Conservation (phyloP, 2,797 vertebrate genomes). For the Siniperca obscura region DNA sequence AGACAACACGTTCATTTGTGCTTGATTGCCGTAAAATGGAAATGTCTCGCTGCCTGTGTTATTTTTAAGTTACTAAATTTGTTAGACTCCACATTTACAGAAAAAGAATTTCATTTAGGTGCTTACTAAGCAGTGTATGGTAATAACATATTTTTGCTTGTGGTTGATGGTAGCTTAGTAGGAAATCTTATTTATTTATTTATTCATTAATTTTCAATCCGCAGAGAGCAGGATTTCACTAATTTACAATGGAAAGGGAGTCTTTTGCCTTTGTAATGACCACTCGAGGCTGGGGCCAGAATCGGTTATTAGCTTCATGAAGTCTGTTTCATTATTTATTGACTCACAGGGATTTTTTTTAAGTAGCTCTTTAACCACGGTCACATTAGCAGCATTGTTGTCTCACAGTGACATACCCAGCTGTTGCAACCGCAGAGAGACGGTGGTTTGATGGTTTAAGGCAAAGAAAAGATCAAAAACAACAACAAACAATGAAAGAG, state of each 20-base stretch:
- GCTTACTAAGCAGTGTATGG: neutral
- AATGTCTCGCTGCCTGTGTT: neutral
- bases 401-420: conserved; percentile 18
- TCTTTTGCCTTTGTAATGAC: conserved; percentile 26
- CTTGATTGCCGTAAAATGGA: neutral
- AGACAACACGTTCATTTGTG: neutral
- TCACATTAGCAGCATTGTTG: conserved; percentile 16
- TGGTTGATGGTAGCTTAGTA: neutral
- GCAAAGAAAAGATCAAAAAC: conserved; percentile 15
- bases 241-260: conserved; percentile 43
- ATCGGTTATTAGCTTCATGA: conserved; percentile 39
- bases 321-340: conserved; percentile 41
- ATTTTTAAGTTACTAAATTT: conserved; percentile 6
- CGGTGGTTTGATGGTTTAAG: conserved; percentile 8
- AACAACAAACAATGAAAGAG: conserved; percentile 7
- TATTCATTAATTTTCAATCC: conserved; percentile 17
- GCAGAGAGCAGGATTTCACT: conserved; percentile 24
- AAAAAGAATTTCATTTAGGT: neutral
- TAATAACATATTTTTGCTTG: conserved; percentile 1
- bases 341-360: conserved; percentile 22
- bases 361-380: conserved; percentile 30
- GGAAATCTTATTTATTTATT: conserved; percentile 18
- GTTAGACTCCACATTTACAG: neutral
- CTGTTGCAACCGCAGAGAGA: conserved; percentile 24
- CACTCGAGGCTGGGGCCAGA: conserved; percentile 18